A percentile compares a stretch with the other conserved stretches of the same genome.
Conservation (phyloP, 2,888 invertebrate genomes). For the Ophonus ardosiacus region DNA sequence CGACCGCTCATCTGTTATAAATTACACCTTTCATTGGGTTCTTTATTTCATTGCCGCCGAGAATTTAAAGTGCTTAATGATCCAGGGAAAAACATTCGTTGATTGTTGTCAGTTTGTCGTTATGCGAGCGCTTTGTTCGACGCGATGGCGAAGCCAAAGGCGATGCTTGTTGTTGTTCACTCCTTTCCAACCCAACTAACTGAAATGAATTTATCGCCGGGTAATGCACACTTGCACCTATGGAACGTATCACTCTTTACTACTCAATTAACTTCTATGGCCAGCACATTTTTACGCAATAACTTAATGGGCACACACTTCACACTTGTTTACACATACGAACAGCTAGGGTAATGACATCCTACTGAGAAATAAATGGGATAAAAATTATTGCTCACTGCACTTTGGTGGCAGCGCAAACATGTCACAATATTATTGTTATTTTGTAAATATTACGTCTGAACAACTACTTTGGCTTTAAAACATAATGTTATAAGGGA, state of each 20-base stretch:
- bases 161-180: slow-evolving; percentile 4
- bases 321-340: slow-evolving; percentile 15
- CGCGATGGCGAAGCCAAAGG: no score
- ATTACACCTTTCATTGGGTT: slow-evolving; percentile 75
- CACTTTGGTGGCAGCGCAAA: no score
- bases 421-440: no score
- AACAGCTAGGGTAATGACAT: not conserved
- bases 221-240: slow-evolving; percentile 32
- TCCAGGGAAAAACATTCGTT: slow-evolving; percentile 67
- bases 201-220: slow-evolving; percentile 37
- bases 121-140: not conserved
- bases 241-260: not conserved
- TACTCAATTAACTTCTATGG: slow-evolving; percentile 22
- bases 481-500: no score
- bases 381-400: no score
- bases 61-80: slow-evolving; percentile 74
- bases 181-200: slow-evolving; percentile 28
- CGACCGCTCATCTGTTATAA: slow-evolving; percentile 73
- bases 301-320: not conserved
- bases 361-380: not conserved
- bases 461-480: no score
- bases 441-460: no score
- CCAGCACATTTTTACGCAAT: not conserved
- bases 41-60: slow-evolving; percentile 72
- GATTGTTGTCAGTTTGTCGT: slow-evolving; percentile 55